Evolutionary conservation across 2,797 vertebrate species (phyloP), one percentile per base, ranked within the genome.

Genomic region (Hapalemur alaotrensis): DNA sequence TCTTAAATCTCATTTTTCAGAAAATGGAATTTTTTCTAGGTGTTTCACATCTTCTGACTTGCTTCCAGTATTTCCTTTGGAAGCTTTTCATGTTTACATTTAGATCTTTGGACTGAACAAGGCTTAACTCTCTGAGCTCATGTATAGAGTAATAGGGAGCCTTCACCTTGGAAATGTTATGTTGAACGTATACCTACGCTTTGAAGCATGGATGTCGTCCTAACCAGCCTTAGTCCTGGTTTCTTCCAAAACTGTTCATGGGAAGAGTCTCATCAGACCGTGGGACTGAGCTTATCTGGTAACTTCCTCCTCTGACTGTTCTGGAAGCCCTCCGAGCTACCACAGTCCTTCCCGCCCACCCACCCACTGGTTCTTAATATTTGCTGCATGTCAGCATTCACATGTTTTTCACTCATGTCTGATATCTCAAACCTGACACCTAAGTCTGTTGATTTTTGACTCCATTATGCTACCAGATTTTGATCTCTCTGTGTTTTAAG

Each of bases 1-100:
- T 65, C 13, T 67, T 61, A n/a, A 61, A 41, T 50, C 28, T 14
- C n/a, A 61, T 59, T 87, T 80, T 72, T 41, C 57, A 67, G 38
- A 75, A 46, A 89, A 94, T 67, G 13, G 23, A 82, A 82, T 48
- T 46, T 89, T 94, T 25, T 32, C 30, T 54, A 32, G 32, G 10
- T 87, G 4, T 25, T 2, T 82, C 48, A 48, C 13, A 54, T 67
- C 18, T 82, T 81, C 46, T 75, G 32, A 57, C 18, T 54, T 82
- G 13, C 43, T 85, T 67, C 75, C 17, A 67, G 82, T 76, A 82
- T 67, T 43, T 57, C 28, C 4, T 38, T 57, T 70, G 8, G 63
- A 81, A 65, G 10, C 18, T 67, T 83, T 63, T 32, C 18, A 57
- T 28, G 38, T 57, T 89, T 30, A n/a, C 6, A 32, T 46, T 43